A percentile compares a stretch with the other conserved stretches of the same genome.
These are phyloP conservation scores for Dasysyrphus tricinctus DNA, from an alignment of 2,888 invertebrate genomes.

Conservation along the genomic window DNA sequence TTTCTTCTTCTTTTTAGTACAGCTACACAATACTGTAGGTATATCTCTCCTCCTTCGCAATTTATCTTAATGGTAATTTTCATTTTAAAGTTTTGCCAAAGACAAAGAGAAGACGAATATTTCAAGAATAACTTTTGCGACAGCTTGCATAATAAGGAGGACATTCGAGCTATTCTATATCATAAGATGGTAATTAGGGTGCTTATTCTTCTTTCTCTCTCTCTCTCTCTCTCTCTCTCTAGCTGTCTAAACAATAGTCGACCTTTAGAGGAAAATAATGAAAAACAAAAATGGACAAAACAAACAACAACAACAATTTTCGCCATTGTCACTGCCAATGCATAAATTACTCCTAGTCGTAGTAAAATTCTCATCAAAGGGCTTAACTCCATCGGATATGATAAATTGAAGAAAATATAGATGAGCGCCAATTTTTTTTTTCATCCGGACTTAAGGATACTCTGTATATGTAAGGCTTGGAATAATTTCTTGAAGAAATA, in stretches of 20 bases:
- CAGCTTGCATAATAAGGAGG: constrained; percentile 55
- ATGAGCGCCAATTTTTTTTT: constrained; percentile 20
- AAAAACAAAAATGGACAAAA: constrained; percentile 20
- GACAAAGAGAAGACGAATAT: constrained; percentile 35
- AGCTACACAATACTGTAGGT: not conserved
- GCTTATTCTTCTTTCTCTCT: not conserved
- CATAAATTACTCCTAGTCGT: constrained; percentile 42
- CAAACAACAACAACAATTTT: constrained; percentile 9
- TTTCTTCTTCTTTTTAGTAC: not conserved
- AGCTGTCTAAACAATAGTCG: constrained; percentile 18
- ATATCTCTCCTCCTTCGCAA: constrained; percentile 1
- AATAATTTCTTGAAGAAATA: not conserved
- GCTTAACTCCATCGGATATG: constrained; percentile 35
- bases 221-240: not conserved
- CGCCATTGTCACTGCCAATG: constrained; percentile 51
- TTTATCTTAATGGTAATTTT: constrained; percentile 53
- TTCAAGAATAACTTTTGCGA: constrained; percentile 45
- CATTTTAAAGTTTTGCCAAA: constrained; percentile 45
- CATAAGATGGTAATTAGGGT: constrained; percentile 33
- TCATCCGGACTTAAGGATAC: constrained; percentile 29
- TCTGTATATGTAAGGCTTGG: not conserved
- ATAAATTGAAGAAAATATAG: constrained; percentile 28
- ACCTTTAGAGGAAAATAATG: constrained; percentile 38
- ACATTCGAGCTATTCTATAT: constrained; percentile 48
- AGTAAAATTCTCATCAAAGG: constrained; percentile 47